phyloP scores from a whole-genome alignment of 2,797 vertebrate genomes.

The Fratercula arctica region DNA sequence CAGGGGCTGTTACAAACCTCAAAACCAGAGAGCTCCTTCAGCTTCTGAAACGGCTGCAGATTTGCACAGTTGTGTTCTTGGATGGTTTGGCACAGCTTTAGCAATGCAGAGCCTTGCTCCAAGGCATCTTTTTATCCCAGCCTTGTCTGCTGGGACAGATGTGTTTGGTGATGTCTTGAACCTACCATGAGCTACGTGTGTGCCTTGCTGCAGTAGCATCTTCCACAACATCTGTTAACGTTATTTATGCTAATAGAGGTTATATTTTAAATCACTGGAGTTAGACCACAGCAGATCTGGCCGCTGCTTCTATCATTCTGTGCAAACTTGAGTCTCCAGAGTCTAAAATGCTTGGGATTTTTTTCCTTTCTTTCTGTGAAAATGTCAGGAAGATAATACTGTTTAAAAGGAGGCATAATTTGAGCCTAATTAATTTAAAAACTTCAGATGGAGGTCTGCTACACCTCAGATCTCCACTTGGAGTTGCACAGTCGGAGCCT shows the following conservation, averaged over 20 bases:
- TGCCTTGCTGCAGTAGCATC: not conserved
- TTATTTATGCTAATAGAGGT: not conserved
- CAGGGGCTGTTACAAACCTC: not conserved
- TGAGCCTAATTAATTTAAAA: not conserved
- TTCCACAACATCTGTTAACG: not conserved
- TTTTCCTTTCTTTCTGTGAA: not conserved
- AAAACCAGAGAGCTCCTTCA: not conserved
- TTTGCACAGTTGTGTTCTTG: not conserved
- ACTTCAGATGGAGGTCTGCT: not conserved
- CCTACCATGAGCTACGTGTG: not conserved
- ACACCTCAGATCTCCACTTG: not conserved
- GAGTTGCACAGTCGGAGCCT: fast-evolving
- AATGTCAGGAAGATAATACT: not conserved
- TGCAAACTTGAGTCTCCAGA: not conserved
- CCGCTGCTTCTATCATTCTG: not conserved
- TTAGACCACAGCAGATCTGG: not conserved
- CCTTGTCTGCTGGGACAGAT: not conserved
- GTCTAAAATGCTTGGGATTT: not conserved
- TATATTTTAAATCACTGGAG: not conserved
- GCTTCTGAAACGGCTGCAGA: not conserved
- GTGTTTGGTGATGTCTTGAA: not conserved
- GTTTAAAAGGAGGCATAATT: not conserved
- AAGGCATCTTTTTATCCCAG: not conserved
- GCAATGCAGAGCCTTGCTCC: not conserved
- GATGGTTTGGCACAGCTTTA: not conserved